A percentile compares a stretch with the other conserved stretches of the same genome.
phyloP scores from a whole-genome alignment of 2,888 invertebrate genomes.

The Lasius fuliginosus region DNA sequence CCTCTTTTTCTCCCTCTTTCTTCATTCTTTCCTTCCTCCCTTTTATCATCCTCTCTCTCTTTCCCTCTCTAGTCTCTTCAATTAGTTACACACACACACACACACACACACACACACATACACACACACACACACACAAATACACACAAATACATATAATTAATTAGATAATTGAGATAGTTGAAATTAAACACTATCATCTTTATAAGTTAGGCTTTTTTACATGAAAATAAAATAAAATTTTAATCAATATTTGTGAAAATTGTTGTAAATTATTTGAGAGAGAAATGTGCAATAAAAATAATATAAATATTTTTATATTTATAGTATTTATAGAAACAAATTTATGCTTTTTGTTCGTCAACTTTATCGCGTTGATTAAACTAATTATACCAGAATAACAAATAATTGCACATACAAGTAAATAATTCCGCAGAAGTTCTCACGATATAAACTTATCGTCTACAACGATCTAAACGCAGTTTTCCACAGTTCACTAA shows the following conservation, averaged over 20 bases:
- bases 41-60: too few species aligned
- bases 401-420: not conserved
- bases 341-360: not conserved
- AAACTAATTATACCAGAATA: conserved; percentile 11
- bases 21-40: too few species aligned
- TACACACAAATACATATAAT: too few species aligned
- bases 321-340: not conserved
- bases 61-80: not conserved
- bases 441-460: not conserved
- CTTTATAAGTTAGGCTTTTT: not conserved
- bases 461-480: conserved; percentile 11
- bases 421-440: not conserved
- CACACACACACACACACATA: not conserved
- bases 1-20: not conserved
- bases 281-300: too few species aligned
- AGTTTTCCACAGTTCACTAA: conserved; percentile 16
- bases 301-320: not conserved
- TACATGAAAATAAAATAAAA: not conserved
- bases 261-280: too few species aligned
- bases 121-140: not conserved
- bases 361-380: not conserved
- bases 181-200: too few species aligned
- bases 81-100: not conserved
- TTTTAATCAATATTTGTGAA: not conserved
- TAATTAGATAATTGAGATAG: too few species aligned